These are phyloP conservation scores for Catocala fraxini DNA, from an alignment of 2,888 invertebrate genomes.

Conservation along the genomic window DNA sequence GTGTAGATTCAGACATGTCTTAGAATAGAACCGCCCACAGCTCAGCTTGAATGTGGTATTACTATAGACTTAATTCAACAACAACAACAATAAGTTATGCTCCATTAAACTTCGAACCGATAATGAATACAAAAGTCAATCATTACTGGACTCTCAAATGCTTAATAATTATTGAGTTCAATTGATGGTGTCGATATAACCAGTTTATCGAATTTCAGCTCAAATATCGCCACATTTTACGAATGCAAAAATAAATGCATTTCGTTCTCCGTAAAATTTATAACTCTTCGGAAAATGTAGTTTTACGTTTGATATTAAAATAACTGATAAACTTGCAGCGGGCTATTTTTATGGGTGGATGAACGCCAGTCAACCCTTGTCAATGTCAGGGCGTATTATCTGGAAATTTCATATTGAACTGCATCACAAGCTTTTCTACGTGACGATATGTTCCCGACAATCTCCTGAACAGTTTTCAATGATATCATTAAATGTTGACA, in stretches of 20 bases:
- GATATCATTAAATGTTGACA: conserved; percentile 45
- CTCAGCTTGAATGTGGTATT: conserved; percentile 1
- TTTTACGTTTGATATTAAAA: conserved; percentile 65
- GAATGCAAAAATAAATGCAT: conserved; percentile 10
- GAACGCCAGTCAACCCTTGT: conserved; percentile 77
- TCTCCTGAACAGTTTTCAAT: conserved; percentile 35
- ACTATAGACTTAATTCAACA: conserved; percentile 1
- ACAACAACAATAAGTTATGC: conserved; percentile 1
- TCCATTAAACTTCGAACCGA: too few relatives aligned
- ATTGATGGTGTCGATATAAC: background rate
- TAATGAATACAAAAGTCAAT: too few relatives aligned
- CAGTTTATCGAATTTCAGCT: conserved; percentile 1
- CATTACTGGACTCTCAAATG: background rate
- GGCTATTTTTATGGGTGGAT: conserved; percentile 78
- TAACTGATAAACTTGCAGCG: conserved; percentile 75
- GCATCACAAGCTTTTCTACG: conserved; percentile 59
- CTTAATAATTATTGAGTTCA: conserved; percentile 11
- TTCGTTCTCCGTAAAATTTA: conserved; percentile 16
- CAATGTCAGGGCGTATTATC: conserved; percentile 80
- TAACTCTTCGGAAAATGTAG: conserved; percentile 30
- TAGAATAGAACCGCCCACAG: too few relatives aligned
- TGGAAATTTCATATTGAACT: conserved; percentile 77
- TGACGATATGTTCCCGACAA: conserved; percentile 38
- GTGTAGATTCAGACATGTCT: background rate
- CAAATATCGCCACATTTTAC: conserved; percentile 5